Conservation (phyloP, 2,888 invertebrate species). For the Apotomis betuletana region DNA sequence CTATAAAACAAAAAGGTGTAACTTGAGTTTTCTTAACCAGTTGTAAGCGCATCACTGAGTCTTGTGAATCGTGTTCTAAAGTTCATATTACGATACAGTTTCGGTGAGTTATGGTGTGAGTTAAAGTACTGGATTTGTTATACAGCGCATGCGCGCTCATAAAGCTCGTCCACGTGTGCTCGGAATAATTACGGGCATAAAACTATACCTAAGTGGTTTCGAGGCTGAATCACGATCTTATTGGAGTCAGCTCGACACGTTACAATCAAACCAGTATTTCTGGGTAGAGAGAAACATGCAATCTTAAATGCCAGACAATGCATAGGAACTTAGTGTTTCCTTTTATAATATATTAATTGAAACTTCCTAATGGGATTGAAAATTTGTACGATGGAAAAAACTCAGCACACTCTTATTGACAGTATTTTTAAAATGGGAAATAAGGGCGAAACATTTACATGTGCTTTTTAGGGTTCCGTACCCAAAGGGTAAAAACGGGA, state of each 20-base stretch:
- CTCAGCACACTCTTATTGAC: neutral
- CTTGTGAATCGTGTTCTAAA: neutral
- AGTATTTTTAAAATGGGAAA: neutral
- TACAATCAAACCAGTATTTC: constrained; percentile 31
- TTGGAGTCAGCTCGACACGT: constrained; percentile 49
- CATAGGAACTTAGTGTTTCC: too few species aligned
- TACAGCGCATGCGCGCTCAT: constrained; percentile 68
- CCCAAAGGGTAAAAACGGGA: too few species aligned
- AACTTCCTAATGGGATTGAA: too few species aligned
- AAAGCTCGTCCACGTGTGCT: constrained; percentile 78
- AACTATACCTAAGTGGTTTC: constrained; percentile 61
- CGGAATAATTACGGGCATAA: constrained; percentile 72
- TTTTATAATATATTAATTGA: too few species aligned
- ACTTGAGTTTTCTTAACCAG: constrained; percentile 14
- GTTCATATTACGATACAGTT: constrained; percentile 30
- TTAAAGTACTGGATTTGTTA: constrained; percentile 52
- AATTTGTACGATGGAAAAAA: too few species aligned
- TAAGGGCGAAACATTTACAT: neutral
- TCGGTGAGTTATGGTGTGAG: neutral
- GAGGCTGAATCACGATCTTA: constrained; percentile 70
- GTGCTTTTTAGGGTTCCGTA: too few species aligned
- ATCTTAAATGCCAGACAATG: too few species aligned
- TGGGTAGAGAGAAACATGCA: too few species aligned
- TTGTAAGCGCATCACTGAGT: neutral
- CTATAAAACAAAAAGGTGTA: constrained; percentile 74